Evolutionary conservation across 2,113 vertebrate genomes (phyloP).

Genomic region (Ptychochromis oligacanthus): DNA sequence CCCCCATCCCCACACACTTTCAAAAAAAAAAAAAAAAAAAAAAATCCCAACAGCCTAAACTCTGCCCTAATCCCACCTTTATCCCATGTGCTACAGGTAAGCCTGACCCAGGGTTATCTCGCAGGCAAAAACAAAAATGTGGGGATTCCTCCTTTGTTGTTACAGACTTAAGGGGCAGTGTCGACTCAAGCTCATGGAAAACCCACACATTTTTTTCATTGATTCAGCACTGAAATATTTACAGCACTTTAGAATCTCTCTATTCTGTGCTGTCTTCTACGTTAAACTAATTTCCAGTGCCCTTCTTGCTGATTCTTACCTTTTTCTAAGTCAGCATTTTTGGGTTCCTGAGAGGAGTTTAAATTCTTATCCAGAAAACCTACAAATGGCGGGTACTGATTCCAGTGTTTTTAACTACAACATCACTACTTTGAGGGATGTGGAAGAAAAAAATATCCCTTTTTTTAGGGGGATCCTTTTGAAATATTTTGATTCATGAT

Average conservation of each 20-base stretch:
- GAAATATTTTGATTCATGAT: no score
- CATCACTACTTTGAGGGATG: not conserved
- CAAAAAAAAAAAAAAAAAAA: not conserved
- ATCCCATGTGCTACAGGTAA: slow-evolving; percentile 52
- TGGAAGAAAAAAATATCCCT: not conserved
- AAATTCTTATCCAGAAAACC: not conserved
- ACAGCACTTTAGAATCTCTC: not conserved
- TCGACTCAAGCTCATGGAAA: slow-evolving; percentile 3
- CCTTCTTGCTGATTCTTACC: not conserved
- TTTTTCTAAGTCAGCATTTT: not conserved
- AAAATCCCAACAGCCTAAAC: not conserved
- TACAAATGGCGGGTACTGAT: not conserved
- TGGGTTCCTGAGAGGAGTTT: not conserved
- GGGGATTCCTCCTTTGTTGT: slow-evolving; percentile 32
- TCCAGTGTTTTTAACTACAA: not conserved
- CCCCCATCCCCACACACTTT: slow-evolving; percentile 9
- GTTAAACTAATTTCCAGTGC: not conserved
- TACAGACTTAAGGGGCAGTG: not conserved
- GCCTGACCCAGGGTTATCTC: slow-evolving; percentile 37
- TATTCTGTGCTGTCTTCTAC: no score
- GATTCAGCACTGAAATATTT: not conserved
- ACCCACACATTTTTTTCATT: not conserved
- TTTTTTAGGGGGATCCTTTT: no score
- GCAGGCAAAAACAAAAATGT: slow-evolving; percentile 42
- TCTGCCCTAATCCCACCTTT: slow-evolving; percentile 42